Base-by-base conservation (phyloP, 1,140 invertebrate genomes). In the Microplitis mediator region DNA sequence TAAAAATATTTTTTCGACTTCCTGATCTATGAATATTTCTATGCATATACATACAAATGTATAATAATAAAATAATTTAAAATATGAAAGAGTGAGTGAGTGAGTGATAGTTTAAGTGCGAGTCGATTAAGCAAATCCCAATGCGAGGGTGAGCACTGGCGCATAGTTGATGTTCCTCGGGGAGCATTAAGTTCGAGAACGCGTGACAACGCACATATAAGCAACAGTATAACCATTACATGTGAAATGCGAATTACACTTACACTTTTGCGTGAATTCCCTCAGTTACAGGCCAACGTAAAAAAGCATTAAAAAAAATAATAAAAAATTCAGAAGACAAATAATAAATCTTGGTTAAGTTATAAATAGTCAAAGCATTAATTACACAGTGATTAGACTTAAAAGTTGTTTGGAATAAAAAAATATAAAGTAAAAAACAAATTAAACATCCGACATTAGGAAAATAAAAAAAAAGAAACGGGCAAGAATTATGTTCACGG, bases 111-210 rank as follows among this genome's bases (percentile, higher is more conserved):
- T 60, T 31, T 62, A 36, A 35, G 35, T 23, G 13, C 62, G 13
- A 13, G 62, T 50, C 71, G 71, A 72, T 72, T 72, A 67, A 72
- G 63, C 54, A 67, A 72, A 72, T 67, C 71, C 36, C 54, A 61
- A 32, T 35, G 13, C 6, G 65, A 67, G 76, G 78, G 75, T 77
- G 77, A 67, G 77, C 78, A 77, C 67, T 75, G 75, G 72, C 72
- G 78, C 78, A 75, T 75, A 72, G 75, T 74, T 77, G 74, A 76
- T 76, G 75, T 77, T 78, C 72, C 58, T 72, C 75, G 69, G 72
- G 69, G 71, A 64, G 65, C 11, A 73, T 73, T 68, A 73, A 73
- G 71, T 68, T 63, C 54, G 71, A 73, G 64, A 61, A 72, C 52
- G 70, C 70, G 70, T 72, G 70, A 72, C 70, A 72, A 72, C 51